Conservation (phyloP, 1,140 invertebrate species). For the Drosophila repletoides region DNA sequence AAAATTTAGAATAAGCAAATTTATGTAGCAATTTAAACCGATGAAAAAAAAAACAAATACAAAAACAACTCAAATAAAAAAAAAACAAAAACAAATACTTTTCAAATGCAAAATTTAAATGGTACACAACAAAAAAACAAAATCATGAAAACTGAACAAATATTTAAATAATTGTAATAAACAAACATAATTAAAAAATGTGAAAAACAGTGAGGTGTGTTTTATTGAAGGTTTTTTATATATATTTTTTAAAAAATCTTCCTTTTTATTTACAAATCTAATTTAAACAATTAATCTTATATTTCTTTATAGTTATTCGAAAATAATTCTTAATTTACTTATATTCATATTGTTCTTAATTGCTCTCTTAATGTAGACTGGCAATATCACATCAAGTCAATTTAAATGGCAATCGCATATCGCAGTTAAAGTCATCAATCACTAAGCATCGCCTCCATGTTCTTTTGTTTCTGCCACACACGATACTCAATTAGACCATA, state of each 20-base stretch:
- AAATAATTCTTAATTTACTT: not conserved
- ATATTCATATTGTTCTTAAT: conserved; percentile 23
- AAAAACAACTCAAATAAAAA: conserved; percentile 3
- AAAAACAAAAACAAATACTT: conserved; percentile 47
- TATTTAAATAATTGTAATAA: conserved; percentile 81
- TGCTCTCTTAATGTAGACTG: conserved; percentile 21
- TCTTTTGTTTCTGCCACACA: conserved; percentile 75
- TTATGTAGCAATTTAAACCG: conserved; percentile 69
- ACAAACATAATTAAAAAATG: conserved; percentile 56
- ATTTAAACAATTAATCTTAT: not conserved
- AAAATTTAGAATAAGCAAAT: conserved; percentile 66
- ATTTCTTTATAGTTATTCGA: not conserved
- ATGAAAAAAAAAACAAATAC: conserved; percentile 32
- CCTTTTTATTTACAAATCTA: no score
- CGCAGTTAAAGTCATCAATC: conserved; percentile 36
- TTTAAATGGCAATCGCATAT: conserved; percentile 24
- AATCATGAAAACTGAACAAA: conserved; percentile 59
- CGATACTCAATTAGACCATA: conserved; percentile 75
- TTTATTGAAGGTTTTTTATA: conserved; percentile 27
- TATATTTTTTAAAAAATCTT: no score
- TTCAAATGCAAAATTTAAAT: conserved; percentile 71
- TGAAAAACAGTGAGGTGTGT: conserved; percentile 9
- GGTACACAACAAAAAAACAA: conserved; percentile 53
- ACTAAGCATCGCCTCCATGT: conserved; percentile 68
- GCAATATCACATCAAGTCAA: conserved; percentile 52